Base-by-base conservation (phyloP, 2,113 vertebrate genomes). In the Isichthys henryi region DNA sequence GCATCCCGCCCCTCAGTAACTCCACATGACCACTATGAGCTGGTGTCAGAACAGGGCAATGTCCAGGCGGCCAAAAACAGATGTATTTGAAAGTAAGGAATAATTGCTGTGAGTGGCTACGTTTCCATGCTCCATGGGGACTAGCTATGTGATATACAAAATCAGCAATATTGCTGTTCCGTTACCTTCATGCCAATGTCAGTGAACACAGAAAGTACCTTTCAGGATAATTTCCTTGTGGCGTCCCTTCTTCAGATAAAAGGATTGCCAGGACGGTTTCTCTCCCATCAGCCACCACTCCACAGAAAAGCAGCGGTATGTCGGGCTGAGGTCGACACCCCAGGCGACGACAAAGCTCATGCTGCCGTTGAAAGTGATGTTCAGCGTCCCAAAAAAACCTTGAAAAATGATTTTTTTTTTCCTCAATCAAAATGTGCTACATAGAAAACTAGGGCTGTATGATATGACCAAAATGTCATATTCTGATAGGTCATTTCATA, bases 281-380 rank as follows among this genome's bases (percentile, higher is more conserved):
- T 90, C 87, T 21, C 91, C 91, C 0, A 5, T 90, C n/a, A 2
- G 52, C 89, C 87, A 90, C 95, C 95, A 95, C 91, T 96, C 96
- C 46, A 91, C 93, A 11, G 91, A 93, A 4, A 91, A 96, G 92
- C 96, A 96, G 80, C 88, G 53, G 3, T 92, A 94, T 0, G n/a
- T 84, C 58, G 27, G 31, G 39, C 89, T 50, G 19, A 92, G 48
- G 2, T 90, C 27, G 4, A 82, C 58, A 46, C 39, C 89, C 96
- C 95, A 96, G 1, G 86, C 89, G 53, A 95, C 48, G 0, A 82
- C 91, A 3, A 96, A 93, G 11, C 92, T 93, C 0, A 39, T 91
- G 0, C 90, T 91, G 27, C 1, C 91, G 49, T 87, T 91, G 27
- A 94, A 92, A 0, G 88, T 94, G 21, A 96, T 87, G 0, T 91